Evolutionary conservation across 2,888 invertebrate species (phyloP), one percentile per base, ranked within the genome.

Genomic region (Diaphora mendica): DNA sequence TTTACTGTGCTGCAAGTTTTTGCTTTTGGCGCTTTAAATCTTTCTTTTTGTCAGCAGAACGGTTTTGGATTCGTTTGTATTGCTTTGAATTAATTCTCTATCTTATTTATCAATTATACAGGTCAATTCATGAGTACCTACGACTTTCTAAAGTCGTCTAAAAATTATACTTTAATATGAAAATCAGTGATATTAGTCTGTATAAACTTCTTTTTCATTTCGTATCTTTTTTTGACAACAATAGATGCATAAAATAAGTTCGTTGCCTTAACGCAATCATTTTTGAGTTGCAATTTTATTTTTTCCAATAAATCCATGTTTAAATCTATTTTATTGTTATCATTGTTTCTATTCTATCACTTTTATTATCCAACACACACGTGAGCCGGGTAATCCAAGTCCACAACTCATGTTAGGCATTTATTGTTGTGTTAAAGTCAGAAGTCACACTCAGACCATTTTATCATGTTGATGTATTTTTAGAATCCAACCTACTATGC

Each of bases 401-500:
- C 90, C 88, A 85, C 88, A 87, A 88, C 90, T 90, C 89, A 90
- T 90, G 90, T 90, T 89, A 62, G 30, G 62, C 30, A 89, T 88
- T 74, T 90, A 89, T 91, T 92, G 92, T 87, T 92, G 91, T 93
- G 91, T 91, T 92, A 77, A 91, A 85, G 91, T 92, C 91, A 91
- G 90, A n/a, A n/a, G n/a, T n/a, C 92, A 93, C 91, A 93, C 91
- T 93, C 91, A 91, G 91, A 91, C 91, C 83, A 87, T 94, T 94
- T 94, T 95, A 95, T 94, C 94, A 92, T 91, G 90, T 91, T 90
- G 89, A 89, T 90, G 92, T 95, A 95, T 95, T 94, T 94, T 93
- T 95, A 95, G 95, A 94, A 93, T 89, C 80, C 87, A 85, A 88
- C 88, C 86, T 89, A 90, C 90, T 90, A 89, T 90, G 91, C 89